Evolutionary conservation across 2,113 vertebrate species (phyloP).

Genomic region (human (Homo sapiens)): GRCh38 chr4:157004001-157004500

Average conservation of each 20-base stretch:
- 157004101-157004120: background rate
- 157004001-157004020: background rate
- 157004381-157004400: background rate
- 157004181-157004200: conserved; percentile 5
- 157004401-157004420: background rate
- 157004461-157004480: conserved; percentile 14
- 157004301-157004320: background rate
- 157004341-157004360: background rate
- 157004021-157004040: background rate
- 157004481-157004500: conserved; percentile 19
- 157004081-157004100: background rate
- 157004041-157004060: background rate
- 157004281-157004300: background rate
- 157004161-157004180: background rate
- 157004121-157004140: background rate
- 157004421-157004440: background rate
- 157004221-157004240: background rate
- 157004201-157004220: background rate
- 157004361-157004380: background rate
- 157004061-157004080: background rate
- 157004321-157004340: background rate
- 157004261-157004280: background rate
- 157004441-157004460: background rate
- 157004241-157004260: background rate
- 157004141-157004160: background rate